These are phyloP conservation scores for Pipra filicauda DNA, from an alignment of 2,113 vertebrate genomes.

Conservation along the genomic window DNA sequence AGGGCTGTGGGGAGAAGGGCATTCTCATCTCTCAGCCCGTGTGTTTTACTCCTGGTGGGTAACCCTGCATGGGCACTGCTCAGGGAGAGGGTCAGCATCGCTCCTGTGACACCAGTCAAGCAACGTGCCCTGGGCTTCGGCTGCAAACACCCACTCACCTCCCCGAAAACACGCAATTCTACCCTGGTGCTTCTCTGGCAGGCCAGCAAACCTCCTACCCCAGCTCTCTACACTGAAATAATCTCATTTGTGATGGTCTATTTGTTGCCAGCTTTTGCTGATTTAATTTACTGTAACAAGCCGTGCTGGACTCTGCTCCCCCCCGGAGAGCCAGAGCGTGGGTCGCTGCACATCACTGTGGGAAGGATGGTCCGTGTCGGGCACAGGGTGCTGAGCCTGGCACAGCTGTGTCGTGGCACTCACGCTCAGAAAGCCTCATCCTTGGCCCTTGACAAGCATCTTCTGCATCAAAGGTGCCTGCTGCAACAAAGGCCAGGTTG, in stretches of 20 bases:
- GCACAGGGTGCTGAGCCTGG: fast-evolving
- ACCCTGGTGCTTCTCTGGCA: fast-evolving
- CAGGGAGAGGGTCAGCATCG: neutral
- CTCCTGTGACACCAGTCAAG: neutral
- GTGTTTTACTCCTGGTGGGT: neutral
- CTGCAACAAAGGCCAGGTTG: neutral
- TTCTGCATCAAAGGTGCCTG: neutral
- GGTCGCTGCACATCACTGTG: fast-evolving
- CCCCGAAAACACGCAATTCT: fast-evolving
- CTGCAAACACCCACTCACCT: neutral
- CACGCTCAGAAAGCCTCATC: fast-evolving
- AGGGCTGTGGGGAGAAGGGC: neutral
- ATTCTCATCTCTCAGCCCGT: neutral
- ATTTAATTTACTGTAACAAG: neutral
- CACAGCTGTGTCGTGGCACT: fast-evolving
- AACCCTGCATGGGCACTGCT: fast-evolving
- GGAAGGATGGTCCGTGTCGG: fast-evolving
- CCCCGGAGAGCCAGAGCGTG: fast-evolving
- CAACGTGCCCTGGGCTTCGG: fast-evolving
- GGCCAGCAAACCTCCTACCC: neutral
- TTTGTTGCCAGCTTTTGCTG: neutral
- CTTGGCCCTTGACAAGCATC: neutral
- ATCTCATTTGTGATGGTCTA: neutral
- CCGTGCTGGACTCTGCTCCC: neutral
- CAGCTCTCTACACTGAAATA: neutral